phyloP scores from a whole-genome alignment of 2,888 invertebrate species.

The Chironomus riparius region DNA sequence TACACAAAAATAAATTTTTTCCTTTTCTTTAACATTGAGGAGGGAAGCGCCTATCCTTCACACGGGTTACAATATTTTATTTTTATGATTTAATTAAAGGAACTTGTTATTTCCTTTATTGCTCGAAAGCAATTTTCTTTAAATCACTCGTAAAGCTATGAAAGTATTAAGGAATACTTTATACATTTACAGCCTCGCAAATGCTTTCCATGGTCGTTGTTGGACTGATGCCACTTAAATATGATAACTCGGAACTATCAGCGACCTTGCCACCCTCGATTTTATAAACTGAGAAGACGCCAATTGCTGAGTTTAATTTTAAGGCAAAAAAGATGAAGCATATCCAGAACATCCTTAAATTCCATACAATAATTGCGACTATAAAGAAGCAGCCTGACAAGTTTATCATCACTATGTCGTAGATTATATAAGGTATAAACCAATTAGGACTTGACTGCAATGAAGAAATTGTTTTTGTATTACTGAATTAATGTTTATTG shows the following conservation, averaged over 20 bases:
- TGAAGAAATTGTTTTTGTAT: background rate
- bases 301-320: slow-evolving; percentile 9
- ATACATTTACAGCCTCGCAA: slow-evolving; percentile 11
- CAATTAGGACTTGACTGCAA: slow-evolving; percentile 17
- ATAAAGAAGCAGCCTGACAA: slow-evolving; percentile 16
- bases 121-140: background rate
- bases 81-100: background rate
- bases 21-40: too few species aligned
- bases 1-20: background rate
- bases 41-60: too few species aligned
- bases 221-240: background rate
- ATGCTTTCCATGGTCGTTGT: slow-evolving; percentile 14
- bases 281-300: slow-evolving; percentile 12
- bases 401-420: slow-evolving; percentile 14
- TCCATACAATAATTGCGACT: slow-evolving; percentile 16
- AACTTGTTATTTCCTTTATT: background rate
- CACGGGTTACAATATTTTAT: background rate
- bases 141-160: background rate
- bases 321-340: slow-evolving; percentile 12
- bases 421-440: slow-evolving; percentile 17
- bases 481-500: background rate
- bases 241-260: background rate
- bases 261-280: background rate
- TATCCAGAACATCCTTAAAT: slow-evolving; percentile 16
- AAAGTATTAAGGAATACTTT: background rate